Evolutionary conservation across 2,888 invertebrate genomes (phyloP), one percentile per base, ranked within the genome.

Genomic region (Drosophila multiciliata): DNA sequence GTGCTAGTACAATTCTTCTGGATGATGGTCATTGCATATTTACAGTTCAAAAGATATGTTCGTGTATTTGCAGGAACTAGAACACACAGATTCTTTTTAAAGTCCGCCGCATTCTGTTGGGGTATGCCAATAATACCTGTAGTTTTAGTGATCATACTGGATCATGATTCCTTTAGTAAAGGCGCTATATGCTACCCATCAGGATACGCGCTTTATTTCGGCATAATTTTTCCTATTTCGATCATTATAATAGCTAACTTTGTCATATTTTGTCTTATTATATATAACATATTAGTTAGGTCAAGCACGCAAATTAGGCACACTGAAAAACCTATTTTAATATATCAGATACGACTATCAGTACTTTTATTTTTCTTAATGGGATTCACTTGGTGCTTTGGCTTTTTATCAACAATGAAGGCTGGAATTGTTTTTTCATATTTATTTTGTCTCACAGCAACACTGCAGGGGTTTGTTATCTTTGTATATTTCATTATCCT

Each of bases 1-100:
- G 94, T 96, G 33, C 91, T 96, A n/a, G 94, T 95, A 2, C 95
- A 95, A 77, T 96, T 96, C 82, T 94, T 94, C 88, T 96, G 96
- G 96, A 96, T 96, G 96, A 91, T 96, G 52, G 95, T 96, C 63
- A 95, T 96, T 66, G 96, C 95, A 1, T 93, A 95, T 69, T 92
- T 96, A 63, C 96, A 96, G 90, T 96, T 95, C 90, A 94, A 95
- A 52, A 93, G 95, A 66, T 96, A 96, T 83, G 96, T 96, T 8
- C 94, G 94, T 80, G 95, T 96, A 11, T 93, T 96, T 65, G 95
- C 95, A 0, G 87, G 82, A 29, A 94, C 91, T 20, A 91, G 95
- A 54, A 95, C 95, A 4, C 94, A 94, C 0, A 92, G 94, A 69
- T 96, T 95, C 86, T 94, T 95, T 89, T 90, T 95, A 26, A 96